Evolutionary conservation across 1,140 invertebrate genomes (phyloP).

Genomic region (Mamestra configurata): DNA sequence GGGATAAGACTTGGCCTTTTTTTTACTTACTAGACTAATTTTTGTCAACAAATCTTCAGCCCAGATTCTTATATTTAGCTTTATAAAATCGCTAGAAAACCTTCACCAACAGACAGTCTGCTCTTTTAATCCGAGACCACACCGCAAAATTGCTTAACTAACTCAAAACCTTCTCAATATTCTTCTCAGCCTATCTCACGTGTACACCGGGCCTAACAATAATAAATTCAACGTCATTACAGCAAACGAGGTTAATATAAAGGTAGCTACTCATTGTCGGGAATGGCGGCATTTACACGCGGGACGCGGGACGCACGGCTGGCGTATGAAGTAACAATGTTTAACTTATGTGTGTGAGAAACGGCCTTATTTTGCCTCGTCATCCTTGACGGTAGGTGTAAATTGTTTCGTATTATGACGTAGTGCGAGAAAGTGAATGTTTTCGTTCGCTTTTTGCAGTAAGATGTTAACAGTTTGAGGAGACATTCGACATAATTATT

Average conservation of each 20-base stretch:
- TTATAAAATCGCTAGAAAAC: neutral
- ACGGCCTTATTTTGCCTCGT: conserved; percentile 38
- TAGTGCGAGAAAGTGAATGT: neutral
- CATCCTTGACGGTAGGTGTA: conserved; percentile 1
- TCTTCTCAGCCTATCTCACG: conserved; percentile 6
- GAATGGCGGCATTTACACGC: conserved; percentile 53
- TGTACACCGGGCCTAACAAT: conserved; percentile 40
- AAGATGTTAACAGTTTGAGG: too few species aligned
- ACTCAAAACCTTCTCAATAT: conserved; percentile 20
- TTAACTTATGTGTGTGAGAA: conserved; percentile 45
- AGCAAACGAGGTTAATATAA: conserved; percentile 56
- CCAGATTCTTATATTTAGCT: too few species aligned
- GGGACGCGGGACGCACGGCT: conserved; percentile 1
- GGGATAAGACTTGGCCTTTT: too few species aligned
- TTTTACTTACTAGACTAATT: too few species aligned
- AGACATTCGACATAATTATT: too few species aligned
- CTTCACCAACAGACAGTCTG: neutral
- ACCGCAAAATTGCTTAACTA: conserved; percentile 14
- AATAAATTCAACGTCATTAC: conserved; percentile 55
- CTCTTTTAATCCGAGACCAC: conserved; percentile 6
- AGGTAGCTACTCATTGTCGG: conserved; percentile 53
- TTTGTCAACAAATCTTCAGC: neutral
- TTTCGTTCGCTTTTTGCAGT: neutral
- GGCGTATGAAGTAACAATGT: conserved; percentile 44
- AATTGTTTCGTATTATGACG: conserved; percentile 13